A percentile compares a stretch with the other conserved stretches of the same genome.
phyloP scores from a whole-genome alignment of 1,140 invertebrate species.

The Drosophila repleta region DNA sequence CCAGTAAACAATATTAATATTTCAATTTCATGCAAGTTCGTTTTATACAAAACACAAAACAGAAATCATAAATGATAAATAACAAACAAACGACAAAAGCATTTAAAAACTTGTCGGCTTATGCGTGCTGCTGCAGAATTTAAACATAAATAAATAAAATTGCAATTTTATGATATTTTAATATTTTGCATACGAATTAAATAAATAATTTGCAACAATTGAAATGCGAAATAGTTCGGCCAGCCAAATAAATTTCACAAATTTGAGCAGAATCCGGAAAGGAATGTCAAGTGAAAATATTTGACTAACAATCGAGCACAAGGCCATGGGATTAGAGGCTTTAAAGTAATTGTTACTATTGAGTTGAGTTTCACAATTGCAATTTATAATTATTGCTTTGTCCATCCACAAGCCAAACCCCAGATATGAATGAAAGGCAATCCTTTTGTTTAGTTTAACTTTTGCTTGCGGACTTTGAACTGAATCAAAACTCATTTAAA shows the following conservation, averaged over 20 bases:
- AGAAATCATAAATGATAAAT: conserved; percentile 15
- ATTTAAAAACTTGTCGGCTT: conserved; percentile 13
- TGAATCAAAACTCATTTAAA: too few relatives aligned
- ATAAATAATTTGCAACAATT: conserved; percentile 10
- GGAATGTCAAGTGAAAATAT: background rate
- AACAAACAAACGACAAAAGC: conserved; percentile 9
- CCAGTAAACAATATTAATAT: conserved; percentile 12
- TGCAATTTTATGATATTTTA: background rate
- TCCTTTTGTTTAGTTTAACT: too few relatives aligned
- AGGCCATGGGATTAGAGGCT: too few relatives aligned
- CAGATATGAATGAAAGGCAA: too few relatives aligned
- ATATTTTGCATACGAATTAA: conserved; percentile 16
- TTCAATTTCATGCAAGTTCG: conserved; percentile 30
- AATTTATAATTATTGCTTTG: too few relatives aligned
- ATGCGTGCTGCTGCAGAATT: conserved; percentile 1
- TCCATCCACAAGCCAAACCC: too few relatives aligned
- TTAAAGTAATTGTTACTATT: too few relatives aligned
- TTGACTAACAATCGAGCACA: background rate
- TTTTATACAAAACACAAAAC: conserved; percentile 26
- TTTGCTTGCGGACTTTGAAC: too few relatives aligned
- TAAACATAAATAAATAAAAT: conserved; percentile 22
- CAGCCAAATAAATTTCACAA: conserved; percentile 5
- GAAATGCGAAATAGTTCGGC: background rate
- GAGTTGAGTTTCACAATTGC: too few relatives aligned
- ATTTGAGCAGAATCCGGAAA: background rate